A percentile compares a stretch with the other conserved stretches of the same genome.
Conservation (phyloP, 2,888 invertebrate genomes). For the Ophion obscuratus region DNA sequence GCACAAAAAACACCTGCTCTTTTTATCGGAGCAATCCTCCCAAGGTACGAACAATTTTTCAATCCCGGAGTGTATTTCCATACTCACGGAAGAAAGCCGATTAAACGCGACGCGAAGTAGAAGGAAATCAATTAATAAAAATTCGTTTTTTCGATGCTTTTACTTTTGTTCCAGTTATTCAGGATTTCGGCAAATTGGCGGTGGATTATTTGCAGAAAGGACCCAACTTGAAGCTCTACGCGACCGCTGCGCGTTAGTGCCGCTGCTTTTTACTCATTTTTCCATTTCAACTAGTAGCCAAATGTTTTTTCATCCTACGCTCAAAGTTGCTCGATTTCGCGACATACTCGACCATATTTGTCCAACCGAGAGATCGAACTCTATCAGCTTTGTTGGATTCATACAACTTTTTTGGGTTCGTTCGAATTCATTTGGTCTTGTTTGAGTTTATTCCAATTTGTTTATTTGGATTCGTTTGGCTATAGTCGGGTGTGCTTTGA, state of each 20-base stretch:
- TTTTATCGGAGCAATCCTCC: slow-evolving; percentile 85
- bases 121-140: slow-evolving; percentile 57
- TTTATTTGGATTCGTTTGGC: no score
- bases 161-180: slow-evolving; percentile 85
- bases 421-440: no score
- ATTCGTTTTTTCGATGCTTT: slow-evolving; percentile 31
- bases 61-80: neutral
- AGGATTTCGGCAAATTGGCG: slow-evolving; percentile 89
- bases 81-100: neutral
- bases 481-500: no score
- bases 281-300: neutral
- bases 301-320: neutral
- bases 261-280: neutral
- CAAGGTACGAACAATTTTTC: slow-evolving; percentile 81
- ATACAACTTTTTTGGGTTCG: no score
- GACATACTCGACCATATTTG: no score
- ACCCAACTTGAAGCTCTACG: slow-evolving; percentile 87
- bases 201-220: slow-evolving; percentile 89
- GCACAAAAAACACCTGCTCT: slow-evolving; percentile 86
- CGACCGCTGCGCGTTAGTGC: slow-evolving; percentile 87
- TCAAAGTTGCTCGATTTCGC: no score
- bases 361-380: no score
- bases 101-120: neutral
- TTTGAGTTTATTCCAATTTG: no score
- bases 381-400: no score